phyloP scores from a whole-genome alignment of 92 coral and sea anemone species.

The Epizoanthus rinbou region DNA sequence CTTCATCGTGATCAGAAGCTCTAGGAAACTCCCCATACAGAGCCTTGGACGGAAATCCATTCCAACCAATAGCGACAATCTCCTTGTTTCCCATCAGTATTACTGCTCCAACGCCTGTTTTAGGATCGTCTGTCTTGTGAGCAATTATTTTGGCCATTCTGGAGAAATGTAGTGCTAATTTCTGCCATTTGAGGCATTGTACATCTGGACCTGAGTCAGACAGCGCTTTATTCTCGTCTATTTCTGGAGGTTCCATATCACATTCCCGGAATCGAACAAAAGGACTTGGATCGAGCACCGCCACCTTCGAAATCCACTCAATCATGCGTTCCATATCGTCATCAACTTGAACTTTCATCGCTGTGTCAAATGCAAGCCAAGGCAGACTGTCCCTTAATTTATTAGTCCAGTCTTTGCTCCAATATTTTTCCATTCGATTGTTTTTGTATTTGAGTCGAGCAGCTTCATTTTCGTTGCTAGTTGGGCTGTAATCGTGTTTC shows the following conservation, averaged over 20 bases:
- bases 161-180: constrained; percentile 56
- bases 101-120: constrained; percentile 87
- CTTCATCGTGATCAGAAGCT: constrained; percentile 52
- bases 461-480: background rate
- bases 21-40: constrained; percentile 87
- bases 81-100: constrained; percentile 55
- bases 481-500: background rate
- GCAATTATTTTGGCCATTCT: constrained; percentile 76
- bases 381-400: constrained; percentile 49
- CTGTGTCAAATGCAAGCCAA: constrained; percentile 65
- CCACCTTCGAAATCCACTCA: constrained; percentile 72
- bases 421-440: background rate
- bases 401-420: constrained; percentile 17
- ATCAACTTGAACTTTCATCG: constrained; percentile 46
- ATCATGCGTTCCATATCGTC: constrained; percentile 50
- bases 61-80: constrained; percentile 84
- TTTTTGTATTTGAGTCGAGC: background rate
- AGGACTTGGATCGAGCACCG: constrained; percentile 32
- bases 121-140: constrained; percentile 88
- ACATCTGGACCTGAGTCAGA: background rate
- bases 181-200: constrained; percentile 16
- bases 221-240: background rate
- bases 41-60: constrained; percentile 88
- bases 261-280: constrained; percentile 20
- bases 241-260: background rate